Conservation (phyloP, 2,113 vertebrate genomes). For the Rhea americana region DNA sequence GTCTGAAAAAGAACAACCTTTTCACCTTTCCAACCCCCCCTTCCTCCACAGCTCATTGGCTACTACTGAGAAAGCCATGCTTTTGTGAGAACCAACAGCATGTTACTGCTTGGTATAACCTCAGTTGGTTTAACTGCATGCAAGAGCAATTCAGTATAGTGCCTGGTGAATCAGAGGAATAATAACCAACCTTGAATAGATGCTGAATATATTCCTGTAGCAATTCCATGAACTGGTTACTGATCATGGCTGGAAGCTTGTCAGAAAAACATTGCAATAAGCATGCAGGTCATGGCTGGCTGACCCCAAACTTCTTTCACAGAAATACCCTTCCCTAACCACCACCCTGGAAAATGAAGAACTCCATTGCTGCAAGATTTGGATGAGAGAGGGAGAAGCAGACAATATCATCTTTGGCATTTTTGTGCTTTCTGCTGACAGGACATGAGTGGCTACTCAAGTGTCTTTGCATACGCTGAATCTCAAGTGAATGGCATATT, state of each 20-base stretch:
- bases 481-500: background rate
- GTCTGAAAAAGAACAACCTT: background rate
- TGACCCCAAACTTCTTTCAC: background rate
- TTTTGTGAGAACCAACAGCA: background rate
- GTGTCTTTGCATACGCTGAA: background rate
- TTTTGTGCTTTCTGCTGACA: background rate
- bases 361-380: background rate
- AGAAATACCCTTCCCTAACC: background rate
- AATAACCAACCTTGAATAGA: background rate
- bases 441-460: background rate
- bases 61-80: background rate
- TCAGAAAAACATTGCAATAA: background rate
- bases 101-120: background rate
- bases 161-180: background rate
- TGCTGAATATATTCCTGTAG: background rate
- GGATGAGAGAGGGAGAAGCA: background rate
- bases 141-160: background rate
- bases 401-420: background rate
- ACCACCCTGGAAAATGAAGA: background rate
- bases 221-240: background rate
- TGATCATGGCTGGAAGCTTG: fast-evolving
- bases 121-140: background rate
- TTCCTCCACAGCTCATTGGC: background rate
- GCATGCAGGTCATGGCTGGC: background rate
- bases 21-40: no score